phyloP scores from a whole-genome alignment of 1,140 invertebrate species.

The Delia radicum region DNA sequence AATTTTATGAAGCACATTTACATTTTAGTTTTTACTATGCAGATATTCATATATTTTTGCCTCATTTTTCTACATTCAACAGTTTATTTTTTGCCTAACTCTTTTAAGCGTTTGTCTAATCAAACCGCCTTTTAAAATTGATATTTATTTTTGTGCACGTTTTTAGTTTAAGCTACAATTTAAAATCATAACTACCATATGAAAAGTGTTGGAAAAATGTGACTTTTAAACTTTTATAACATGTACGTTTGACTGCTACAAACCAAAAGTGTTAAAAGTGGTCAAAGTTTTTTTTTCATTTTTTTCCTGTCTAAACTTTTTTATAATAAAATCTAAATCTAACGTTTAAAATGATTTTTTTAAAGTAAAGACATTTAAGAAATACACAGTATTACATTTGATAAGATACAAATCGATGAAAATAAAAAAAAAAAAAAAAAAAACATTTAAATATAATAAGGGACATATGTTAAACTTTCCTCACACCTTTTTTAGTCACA shows the following conservation, averaged over 20 bases:
- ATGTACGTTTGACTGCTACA: not conserved
- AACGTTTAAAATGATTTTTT: no score
- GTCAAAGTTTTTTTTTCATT: not conserved
- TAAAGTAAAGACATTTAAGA: no score
- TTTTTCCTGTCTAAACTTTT: not conserved
- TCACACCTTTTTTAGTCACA: no score
- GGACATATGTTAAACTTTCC: no score
- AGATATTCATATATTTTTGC: not conserved
- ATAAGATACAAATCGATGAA: no score
- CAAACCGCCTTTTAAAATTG: not conserved
- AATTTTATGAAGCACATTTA: not conserved
- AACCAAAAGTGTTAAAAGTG: not conserved
- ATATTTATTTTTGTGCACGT: not conserved
- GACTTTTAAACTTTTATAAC: conserved; percentile 17
- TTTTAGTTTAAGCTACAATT: not conserved
- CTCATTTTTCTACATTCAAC: not conserved
- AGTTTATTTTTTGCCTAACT: not conserved
- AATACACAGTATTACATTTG: no score
- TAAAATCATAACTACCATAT: conserved; percentile 20
- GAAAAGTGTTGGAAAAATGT: conserved; percentile 3
- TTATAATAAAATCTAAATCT: no score
- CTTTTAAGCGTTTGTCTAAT: not conserved
- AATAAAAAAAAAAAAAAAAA: no score
- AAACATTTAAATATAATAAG: no score
- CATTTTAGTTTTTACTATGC: not conserved